Evolutionary conservation across 1,140 invertebrate species (phyloP), one percentile per base, ranked within the genome.

Genomic region (Magallana angulata): DNA sequence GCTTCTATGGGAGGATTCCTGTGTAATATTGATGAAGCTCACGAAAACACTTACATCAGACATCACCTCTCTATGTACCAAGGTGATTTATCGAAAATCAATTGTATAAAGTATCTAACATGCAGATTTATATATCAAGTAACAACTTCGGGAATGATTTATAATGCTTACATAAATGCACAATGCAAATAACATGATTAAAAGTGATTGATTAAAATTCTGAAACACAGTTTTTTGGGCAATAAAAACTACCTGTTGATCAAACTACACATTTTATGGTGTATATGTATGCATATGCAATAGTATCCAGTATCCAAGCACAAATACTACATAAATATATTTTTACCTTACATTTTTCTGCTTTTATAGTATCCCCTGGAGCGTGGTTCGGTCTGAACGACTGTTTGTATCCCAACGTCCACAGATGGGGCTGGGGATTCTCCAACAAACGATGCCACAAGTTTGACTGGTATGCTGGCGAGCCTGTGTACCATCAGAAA

Each of bases 21-120:
- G 24, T 57, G 56, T 18, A 62, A 58, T 14, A 30, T 62, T 9
- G 57, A 84, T 16, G 30, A 24, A 60, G 82, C 82, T 7, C 82
- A 84, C 58, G 82, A 84, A 60, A 84, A 84, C 18, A 60, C 57
- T 9, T 84, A 84, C n/a, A 14, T 84, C 82, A 62, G 57, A 84
- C 68, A 71, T 71, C 68, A 71, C 7, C 68, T 76, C 0, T 24
- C 30, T 4, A 76, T 76, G 68, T 76, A 59, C 60, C n/a, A 56
- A 58, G 58, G 82, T 58, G 30, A 18, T 24, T 0, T 24, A 24
- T 24, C 24, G 24, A 24, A 24, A 24, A 24, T 24, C 24, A 24
- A 24, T 24, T 24, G 24, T 24, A 24, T 24, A 24, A 24, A 24
- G 24, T 24, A 24, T 24, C 24, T 24, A 24, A 24, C 24, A 24